Percentiles rank a stretch among this genome's conserved stretches.
Evolutionary conservation across 1,140 invertebrate genomes (phyloP).

Genomic region (Neotoxoptera formosana): DNA sequence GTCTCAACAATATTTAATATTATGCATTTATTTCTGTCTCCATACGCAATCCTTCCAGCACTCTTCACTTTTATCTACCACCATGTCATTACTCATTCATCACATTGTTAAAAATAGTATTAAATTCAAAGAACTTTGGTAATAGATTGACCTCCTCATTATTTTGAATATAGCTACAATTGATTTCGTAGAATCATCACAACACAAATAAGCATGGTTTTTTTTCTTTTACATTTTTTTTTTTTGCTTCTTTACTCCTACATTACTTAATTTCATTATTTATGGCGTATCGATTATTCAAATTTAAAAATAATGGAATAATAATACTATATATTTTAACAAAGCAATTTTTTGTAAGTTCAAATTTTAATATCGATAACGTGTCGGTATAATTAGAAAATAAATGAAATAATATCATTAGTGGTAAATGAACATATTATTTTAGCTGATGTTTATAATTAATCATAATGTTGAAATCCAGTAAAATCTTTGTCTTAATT

Average conservation of each 20-base stretch:
- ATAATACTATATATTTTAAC: neutral
- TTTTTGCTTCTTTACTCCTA: neutral
- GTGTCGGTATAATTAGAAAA: neutral
- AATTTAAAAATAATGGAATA: neutral
- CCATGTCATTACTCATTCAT: neutral
- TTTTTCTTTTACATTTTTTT: neutral
- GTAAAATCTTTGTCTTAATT: neutral
- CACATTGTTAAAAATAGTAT: neutral
- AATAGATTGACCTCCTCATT: neutral
- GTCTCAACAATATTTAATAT: neutral
- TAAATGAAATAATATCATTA: neutral
- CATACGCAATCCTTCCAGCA: no score
- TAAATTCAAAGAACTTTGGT: neutral
- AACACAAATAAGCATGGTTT: neutral
- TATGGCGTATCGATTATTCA: neutral
- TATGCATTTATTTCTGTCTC: neutral
- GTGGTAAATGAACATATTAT: neutral
- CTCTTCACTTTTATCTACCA: no score
- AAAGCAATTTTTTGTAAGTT: neutral
- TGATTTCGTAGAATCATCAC: neutral
- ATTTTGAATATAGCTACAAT: neutral
- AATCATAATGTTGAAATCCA: neutral
- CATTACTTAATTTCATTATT: neutral
- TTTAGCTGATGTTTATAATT: neutral
- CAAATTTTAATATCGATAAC: neutral